These are phyloP conservation scores for Stenodera caucasica DNA, from an alignment of 2,888 invertebrate species.

Conservation along the genomic window DNA sequence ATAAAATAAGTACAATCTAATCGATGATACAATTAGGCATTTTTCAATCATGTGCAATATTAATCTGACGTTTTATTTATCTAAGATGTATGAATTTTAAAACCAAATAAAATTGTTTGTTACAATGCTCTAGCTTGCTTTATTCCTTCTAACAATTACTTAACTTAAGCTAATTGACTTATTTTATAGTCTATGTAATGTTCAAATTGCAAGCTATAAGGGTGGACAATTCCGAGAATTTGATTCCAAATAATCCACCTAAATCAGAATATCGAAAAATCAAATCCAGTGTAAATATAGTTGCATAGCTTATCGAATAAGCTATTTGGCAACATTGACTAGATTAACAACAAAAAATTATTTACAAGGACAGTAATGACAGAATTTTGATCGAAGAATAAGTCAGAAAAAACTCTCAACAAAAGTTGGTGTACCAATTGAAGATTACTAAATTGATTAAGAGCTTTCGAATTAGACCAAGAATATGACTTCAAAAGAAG, in stretches of 20 bases:
- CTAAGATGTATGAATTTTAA: conserved; percentile 57
- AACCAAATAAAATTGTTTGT: conserved; percentile 57
- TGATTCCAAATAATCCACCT: too few species aligned
- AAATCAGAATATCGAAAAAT: too few species aligned
- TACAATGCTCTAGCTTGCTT: conserved; percentile 42
- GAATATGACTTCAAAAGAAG: conserved; percentile 46
- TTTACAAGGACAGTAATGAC: neutral
- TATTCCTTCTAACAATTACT: conserved; percentile 8
- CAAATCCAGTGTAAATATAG: neutral
- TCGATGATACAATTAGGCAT: conserved; percentile 41
- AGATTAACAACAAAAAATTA: neutral
- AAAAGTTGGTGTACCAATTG: neutral
- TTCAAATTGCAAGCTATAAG: too few species aligned
- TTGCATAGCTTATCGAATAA: neutral
- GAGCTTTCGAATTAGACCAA: neutral
- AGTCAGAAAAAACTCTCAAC: neutral
- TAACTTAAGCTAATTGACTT: neutral
- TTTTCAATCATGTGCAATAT: conserved; percentile 58
- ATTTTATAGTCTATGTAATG: too few species aligned
- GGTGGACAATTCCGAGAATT: too few species aligned
- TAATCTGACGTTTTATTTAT: conserved; percentile 57
- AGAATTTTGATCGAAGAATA: neutral
- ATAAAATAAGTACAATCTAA: conserved; percentile 9
- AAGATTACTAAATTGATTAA: neutral
- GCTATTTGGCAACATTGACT: neutral